Evolutionary conservation across 2,888 invertebrate species (phyloP).

Genomic region (Drepana falcataria): DNA sequence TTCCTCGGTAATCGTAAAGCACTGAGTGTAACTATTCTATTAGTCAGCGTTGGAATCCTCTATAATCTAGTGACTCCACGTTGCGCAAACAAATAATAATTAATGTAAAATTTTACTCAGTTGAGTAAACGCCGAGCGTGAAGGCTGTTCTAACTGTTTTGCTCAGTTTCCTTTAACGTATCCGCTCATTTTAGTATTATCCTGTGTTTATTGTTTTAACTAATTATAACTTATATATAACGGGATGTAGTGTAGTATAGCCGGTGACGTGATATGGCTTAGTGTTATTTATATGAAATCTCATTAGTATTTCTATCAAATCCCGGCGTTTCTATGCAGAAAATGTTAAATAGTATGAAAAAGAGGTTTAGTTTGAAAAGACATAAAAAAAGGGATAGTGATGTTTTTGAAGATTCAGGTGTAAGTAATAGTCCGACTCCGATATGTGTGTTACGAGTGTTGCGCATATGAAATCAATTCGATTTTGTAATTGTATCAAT

Average conservation of each 20-base stretch:
- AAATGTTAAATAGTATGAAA: slow-evolving; percentile 41
- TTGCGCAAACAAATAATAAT: slow-evolving; percentile 32
- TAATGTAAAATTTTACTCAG: slow-evolving; percentile 32
- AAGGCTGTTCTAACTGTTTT: slow-evolving; percentile 32
- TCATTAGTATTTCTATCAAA: slow-evolving; percentile 7
- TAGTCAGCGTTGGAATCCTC: slow-evolving; percentile 31
- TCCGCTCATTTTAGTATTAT: not conserved
- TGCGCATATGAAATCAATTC: not conserved
- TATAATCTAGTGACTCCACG: slow-evolving; percentile 24
- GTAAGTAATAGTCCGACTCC: slow-evolving; percentile 25
- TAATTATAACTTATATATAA: not conserved
- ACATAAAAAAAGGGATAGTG: slow-evolving; percentile 25
- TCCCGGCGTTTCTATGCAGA: slow-evolving; percentile 8
- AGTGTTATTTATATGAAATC: slow-evolving; percentile 3
- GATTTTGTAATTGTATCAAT: not conserved
- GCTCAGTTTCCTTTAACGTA: slow-evolving; percentile 8
- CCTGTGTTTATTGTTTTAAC: not conserved
- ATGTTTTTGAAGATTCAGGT: slow-evolving; percentile 20
- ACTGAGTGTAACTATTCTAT: slow-evolving; percentile 10
- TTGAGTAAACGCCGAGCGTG: slow-evolving; percentile 39
- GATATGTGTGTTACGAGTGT: not conserved
- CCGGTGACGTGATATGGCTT: not conserved
- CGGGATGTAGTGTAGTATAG: not conserved
- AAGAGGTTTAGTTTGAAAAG: slow-evolving; percentile 47
- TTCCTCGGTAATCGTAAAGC: no score